A percentile compares a stretch with the other conserved stretches of the same genome.
phyloP scores from a whole-genome alignment of 2,113 vertebrate species.

The Dasyornis broadbenti region DNA sequence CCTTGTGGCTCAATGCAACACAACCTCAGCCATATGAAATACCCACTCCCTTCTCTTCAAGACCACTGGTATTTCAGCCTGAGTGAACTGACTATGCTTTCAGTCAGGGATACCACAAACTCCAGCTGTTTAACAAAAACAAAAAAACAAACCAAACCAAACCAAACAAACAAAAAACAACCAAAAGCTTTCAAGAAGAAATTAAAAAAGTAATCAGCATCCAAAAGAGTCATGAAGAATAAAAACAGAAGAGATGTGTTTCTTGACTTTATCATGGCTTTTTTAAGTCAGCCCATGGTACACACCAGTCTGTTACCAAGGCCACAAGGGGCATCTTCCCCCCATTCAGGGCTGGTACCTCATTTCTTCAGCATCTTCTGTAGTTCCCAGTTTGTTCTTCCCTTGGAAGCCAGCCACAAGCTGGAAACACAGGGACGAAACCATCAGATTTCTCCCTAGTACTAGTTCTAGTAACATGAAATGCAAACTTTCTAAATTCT shows the following conservation, averaged over 20 bases:
- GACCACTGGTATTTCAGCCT: background rate
- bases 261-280: background rate
- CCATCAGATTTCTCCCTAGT: background rate
- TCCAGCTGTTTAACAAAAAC: background rate
- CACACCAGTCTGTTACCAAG: fast-evolving
- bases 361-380: background rate
- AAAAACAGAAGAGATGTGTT: background rate
- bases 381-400: background rate
- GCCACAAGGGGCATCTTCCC: background rate
- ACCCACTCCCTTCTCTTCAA: background rate
- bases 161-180: background rate
- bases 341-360: background rate
- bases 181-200: background rate
- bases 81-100: background rate
- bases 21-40: background rate
- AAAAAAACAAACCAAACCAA: too few relatives aligned
- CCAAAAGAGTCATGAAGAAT: background rate
- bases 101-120: background rate
- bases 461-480: background rate
- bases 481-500: background rate
- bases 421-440: background rate
- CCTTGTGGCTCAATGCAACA: background rate
- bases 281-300: background rate
- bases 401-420: background rate
- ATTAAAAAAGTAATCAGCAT: background rate